Conservation (phyloP, 2,113 vertebrate genomes). For the Romanogobio albipinnatus region DNA sequence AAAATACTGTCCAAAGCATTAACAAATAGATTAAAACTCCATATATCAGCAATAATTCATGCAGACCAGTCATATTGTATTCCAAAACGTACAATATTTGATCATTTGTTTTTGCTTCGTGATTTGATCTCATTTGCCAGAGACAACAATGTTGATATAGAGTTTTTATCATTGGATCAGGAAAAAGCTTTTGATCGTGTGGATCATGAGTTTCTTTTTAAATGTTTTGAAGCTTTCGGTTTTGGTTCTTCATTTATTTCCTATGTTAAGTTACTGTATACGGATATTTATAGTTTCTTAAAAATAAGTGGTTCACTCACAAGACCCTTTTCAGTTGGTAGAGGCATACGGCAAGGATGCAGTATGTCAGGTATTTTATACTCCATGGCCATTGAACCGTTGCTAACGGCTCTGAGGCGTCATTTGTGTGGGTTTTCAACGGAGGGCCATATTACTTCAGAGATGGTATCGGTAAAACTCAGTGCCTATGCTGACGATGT, state of each 20-base stretch:
- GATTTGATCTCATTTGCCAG: not conserved
- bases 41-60: not conserved
- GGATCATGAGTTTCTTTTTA: not conserved
- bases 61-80: constrained; percentile 19
- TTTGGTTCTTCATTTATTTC: not conserved
- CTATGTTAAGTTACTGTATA: too few species aligned
- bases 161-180: not conserved
- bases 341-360: not conserved
- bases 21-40: constrained; percentile 1
- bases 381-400: not conserved
- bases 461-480: not conserved
- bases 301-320: not conserved
- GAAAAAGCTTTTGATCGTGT: too few species aligned
- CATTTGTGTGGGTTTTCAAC: not conserved
- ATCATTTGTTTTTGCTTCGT: not conserved
- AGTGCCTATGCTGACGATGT: not conserved
- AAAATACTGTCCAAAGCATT: constrained; percentile 8
- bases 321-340: not conserved
- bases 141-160: not conserved
- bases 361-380: not conserved
- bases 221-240: not conserved
- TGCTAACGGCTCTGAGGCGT: not conserved
- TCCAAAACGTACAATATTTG: not conserved
- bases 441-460: too few species aligned
- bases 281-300: not conserved